Conservation (phyloP, 2,113 vertebrate genomes). For the Neoarius graeffei region DNA sequence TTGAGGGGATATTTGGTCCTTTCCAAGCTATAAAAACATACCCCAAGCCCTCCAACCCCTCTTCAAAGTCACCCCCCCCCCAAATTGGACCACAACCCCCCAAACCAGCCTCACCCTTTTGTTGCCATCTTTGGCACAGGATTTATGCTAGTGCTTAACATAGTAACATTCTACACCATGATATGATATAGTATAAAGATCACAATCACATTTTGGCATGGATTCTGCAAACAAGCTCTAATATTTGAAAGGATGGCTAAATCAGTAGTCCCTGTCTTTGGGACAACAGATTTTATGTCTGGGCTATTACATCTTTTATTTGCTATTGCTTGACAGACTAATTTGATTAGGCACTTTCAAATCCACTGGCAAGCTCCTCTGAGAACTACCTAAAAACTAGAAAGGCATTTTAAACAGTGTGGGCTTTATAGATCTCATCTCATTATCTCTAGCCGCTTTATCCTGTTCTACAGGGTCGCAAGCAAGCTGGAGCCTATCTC, state of each 20-base stretch:
- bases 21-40: background rate
- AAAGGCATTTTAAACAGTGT: no score
- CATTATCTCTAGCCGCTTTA: no score
- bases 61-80: no score
- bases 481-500: no score
- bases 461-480: no score
- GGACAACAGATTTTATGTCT: background rate
- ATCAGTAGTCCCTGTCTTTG: background rate
- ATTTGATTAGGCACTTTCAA: no score
- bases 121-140: conserved; percentile 26
- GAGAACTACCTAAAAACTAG: no score
- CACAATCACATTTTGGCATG: no score
- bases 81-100: background rate
- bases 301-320: no score
- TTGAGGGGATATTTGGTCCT: background rate
- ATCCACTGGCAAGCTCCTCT: no score
- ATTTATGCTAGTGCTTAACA: conserved; percentile 14
- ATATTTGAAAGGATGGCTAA: conserved; percentile 12
- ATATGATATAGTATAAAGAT: conserved; percentile 12
- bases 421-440: no score
- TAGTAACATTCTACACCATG: conserved; percentile 35
- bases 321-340: no score
- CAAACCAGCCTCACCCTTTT: background rate
- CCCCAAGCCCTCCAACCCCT: background rate
- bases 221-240: conserved; percentile 36